These are phyloP conservation scores for Zaprionus taronus DNA, from an alignment of 1,140 invertebrate genomes.

Conservation along the genomic window DNA sequence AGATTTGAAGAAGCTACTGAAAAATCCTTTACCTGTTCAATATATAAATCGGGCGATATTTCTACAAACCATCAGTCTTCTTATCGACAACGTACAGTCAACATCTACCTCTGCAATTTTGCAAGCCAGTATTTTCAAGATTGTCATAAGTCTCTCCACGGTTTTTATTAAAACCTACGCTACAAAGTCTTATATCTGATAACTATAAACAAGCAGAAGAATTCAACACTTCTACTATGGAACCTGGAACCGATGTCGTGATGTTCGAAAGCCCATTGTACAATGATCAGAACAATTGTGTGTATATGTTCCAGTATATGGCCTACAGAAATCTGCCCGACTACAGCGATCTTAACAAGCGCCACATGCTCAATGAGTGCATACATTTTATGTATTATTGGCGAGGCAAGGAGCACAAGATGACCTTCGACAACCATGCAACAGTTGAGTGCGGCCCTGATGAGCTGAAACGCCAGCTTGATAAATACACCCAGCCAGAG, in stretches of 20 bases:
- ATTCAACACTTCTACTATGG: too few relatives aligned
- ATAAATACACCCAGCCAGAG: conserved; percentile 55
- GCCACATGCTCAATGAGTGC: conserved; percentile 67
- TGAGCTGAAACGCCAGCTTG: conserved; percentile 60
- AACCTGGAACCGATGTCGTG: conserved; percentile 52
- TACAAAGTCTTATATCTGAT: too few relatives aligned
- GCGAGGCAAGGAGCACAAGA: conserved; percentile 43
- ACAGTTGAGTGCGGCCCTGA: conserved; percentile 18
- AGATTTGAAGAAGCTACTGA: background rate
- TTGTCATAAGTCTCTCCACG: too few relatives aligned
- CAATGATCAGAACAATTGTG: conserved; percentile 26
- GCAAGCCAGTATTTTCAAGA: too few relatives aligned
- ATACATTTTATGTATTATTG: conserved; percentile 68
- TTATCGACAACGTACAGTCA: background rate
- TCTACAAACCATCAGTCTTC: background rate
- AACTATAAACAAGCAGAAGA: too few relatives aligned
- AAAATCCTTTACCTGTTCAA: background rate
- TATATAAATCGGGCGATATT: background rate
- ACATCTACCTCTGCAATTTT: background rate
- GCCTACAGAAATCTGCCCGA: conserved; percentile 64
- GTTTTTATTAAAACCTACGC: background rate
- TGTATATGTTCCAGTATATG: conserved; percentile 62
- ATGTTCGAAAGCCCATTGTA: conserved; percentile 49
- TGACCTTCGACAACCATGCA: conserved; percentile 44
- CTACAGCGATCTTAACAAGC: conserved; percentile 55